A percentile compares a stretch with the other conserved stretches of the same genome.
Evolutionary conservation across 2,888 invertebrate genomes (phyloP).

Genomic region (Tetragonula carbonaria): DNA sequence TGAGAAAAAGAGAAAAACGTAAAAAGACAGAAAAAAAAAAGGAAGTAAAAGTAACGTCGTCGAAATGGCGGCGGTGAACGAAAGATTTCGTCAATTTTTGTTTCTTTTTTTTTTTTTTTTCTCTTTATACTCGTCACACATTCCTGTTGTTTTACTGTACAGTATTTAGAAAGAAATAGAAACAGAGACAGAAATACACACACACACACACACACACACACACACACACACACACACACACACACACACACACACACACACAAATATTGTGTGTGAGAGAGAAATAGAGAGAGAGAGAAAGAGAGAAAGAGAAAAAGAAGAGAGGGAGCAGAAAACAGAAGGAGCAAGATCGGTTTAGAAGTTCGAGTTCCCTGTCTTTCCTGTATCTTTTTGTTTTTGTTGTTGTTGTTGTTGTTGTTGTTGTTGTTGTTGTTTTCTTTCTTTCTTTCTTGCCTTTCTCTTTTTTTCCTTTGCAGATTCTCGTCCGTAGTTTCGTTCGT

Average conservation of each 20-base stretch:
- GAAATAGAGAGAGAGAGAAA: background rate
- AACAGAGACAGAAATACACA: conserved; percentile 8
- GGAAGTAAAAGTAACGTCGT: conserved; percentile 30
- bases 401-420: background rate
- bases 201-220: conserved; percentile 2
- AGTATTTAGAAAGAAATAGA: conserved; percentile 8
- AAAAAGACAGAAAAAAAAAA: conserved; percentile 23
- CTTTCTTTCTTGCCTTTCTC: conserved; percentile 12
- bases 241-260: background rate
- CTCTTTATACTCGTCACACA: background rate
- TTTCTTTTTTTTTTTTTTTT: background rate
- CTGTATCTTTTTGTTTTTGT: conserved; percentile 15
- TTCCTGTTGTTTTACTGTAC: background rate
- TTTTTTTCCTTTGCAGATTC: background rate
- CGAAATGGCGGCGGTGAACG: conserved; percentile 19
- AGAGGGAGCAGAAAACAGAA: conserved; percentile 46
- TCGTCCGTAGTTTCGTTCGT: background rate
- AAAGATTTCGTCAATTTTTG: background rate
- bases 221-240: background rate
- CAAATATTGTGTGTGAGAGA: background rate
- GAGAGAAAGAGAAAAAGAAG: conserved; percentile 20
- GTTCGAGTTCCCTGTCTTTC: conserved; percentile 47
- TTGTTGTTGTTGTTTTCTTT: background rate
- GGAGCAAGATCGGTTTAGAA: conserved; percentile 53
- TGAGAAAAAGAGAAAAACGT: conserved; percentile 22